Conservation (phyloP, 2,888 invertebrate genomes). For the Polydrusus pterygomalis region DNA sequence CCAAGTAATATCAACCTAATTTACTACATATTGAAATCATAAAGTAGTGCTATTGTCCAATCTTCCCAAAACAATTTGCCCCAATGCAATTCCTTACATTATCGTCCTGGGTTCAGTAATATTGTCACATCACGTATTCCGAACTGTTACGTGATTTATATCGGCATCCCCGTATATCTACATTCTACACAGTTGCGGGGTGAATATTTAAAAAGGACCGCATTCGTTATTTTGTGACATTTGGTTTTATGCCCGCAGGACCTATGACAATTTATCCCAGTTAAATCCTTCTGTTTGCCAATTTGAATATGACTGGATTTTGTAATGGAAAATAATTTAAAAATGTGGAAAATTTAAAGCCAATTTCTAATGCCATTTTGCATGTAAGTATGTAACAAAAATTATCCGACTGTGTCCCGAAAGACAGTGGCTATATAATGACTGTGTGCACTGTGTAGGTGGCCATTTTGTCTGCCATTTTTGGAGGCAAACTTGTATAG, state of each 20-base stretch:
- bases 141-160: constrained; percentile 69
- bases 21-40: constrained; percentile 14
- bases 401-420: too few species aligned
- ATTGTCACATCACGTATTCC: constrained; percentile 66
- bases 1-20: neutral
- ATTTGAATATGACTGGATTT: constrained; percentile 31
- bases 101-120: constrained; percentile 59
- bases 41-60: neutral
- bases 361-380: too few species aligned
- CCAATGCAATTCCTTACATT: constrained; percentile 10
- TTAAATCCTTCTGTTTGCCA: constrained; percentile 27
- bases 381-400: too few species aligned
- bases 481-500: too few species aligned
- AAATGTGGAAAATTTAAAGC: too few species aligned
- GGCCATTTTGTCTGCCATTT: too few species aligned
- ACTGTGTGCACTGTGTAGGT: too few species aligned
- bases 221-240: constrained; percentile 58
- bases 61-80: constrained; percentile 25
- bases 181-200: constrained; percentile 60
- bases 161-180: constrained; percentile 61
- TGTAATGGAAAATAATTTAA: neutral
- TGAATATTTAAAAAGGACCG: constrained; percentile 64
- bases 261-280: constrained; percentile 45
- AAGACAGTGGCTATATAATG: too few species aligned
- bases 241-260: constrained; percentile 43